Evolutionary conservation across 2,113 vertebrate genomes (phyloP).

Genomic region (Ancistrus triradiatus): DNA sequence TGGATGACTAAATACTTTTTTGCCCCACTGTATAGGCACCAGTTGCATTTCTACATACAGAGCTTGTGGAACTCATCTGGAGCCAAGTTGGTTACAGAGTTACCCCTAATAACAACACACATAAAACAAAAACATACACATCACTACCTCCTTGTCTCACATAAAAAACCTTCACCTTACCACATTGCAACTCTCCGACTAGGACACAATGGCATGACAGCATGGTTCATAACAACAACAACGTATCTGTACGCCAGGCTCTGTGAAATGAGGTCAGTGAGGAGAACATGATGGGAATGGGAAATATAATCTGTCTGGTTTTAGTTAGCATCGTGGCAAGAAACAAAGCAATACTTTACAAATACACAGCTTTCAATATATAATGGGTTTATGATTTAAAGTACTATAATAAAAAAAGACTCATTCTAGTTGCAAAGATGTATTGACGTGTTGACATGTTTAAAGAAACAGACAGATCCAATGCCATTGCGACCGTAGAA

Average conservation of each 20-base stretch:
- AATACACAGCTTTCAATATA: not conserved
- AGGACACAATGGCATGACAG: conserved; percentile 17
- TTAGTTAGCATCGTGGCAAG: too few relatives aligned
- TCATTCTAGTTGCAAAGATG: too few relatives aligned
- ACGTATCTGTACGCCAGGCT: conserved; percentile 14
- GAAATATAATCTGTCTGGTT: conserved; percentile 1
- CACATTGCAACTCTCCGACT: conserved; percentile 9
- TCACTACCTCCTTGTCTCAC: not conserved
- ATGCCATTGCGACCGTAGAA: too few relatives aligned
- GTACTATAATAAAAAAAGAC: not conserved
- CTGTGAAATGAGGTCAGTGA: conserved; percentile 9
- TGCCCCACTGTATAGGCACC: too few relatives aligned
- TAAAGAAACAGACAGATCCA: too few relatives aligned
- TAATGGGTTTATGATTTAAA: not conserved
- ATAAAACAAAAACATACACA: not conserved
- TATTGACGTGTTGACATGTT: too few relatives aligned
- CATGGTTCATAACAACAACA: conserved; percentile 21
- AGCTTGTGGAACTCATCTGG: conserved; percentile 1
- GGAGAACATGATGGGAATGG: not conserved
- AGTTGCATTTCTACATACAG: conserved; percentile 30
- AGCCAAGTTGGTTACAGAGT: conserved; percentile 21
- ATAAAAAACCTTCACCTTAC: not conserved
- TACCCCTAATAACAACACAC: conserved; percentile 12
- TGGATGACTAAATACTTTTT: too few relatives aligned
- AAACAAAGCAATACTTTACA: not conserved